Evolutionary conservation across 2,888 invertebrate genomes (phyloP).

Genomic region (Drosophila austrosaltans): DNA sequence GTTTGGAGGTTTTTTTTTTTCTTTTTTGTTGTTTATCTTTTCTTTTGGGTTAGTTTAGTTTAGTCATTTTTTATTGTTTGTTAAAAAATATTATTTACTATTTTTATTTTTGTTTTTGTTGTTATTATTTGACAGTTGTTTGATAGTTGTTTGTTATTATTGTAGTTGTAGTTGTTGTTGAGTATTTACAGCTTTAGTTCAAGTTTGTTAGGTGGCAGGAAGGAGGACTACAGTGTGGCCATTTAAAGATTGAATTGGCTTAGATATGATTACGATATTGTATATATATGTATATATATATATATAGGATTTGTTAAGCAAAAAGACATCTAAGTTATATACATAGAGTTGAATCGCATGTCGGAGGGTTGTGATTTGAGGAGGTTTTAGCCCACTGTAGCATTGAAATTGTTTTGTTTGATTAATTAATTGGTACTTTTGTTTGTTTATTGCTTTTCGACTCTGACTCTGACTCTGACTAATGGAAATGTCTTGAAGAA

Average conservation of each 20-base stretch:
- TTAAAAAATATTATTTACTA: slow-evolving; percentile 8
- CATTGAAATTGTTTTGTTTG: not conserved
- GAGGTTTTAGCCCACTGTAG: not conserved
- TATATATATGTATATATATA: not conserved
- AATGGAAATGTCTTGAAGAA: not conserved
- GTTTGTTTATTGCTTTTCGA: not conserved
- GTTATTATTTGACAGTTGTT: not conserved
- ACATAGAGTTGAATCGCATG: not conserved
- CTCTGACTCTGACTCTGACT: not conserved
- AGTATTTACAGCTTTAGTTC: slow-evolving; percentile 9
- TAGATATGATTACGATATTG: not conserved
- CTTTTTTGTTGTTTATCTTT: slow-evolving; percentile 24
- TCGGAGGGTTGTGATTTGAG: not conserved
- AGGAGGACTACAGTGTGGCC: slow-evolving; percentile 4
- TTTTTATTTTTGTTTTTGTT: not conserved
- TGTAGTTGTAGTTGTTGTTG: slow-evolving; percentile 4
- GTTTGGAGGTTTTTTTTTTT: slow-evolving; percentile 50
- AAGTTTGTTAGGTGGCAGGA: not conserved
- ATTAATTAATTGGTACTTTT: not conserved
- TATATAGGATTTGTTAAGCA: not conserved
- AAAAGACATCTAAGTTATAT: not conserved
- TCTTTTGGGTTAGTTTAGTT: slow-evolving; percentile 1
- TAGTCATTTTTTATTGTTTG: not conserved
- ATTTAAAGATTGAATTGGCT: not conserved
- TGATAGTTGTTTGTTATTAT: slow-evolving; percentile 5